Conservation (phyloP, 1,140 invertebrate species). For the Homalodisca vitripennis region DNA sequence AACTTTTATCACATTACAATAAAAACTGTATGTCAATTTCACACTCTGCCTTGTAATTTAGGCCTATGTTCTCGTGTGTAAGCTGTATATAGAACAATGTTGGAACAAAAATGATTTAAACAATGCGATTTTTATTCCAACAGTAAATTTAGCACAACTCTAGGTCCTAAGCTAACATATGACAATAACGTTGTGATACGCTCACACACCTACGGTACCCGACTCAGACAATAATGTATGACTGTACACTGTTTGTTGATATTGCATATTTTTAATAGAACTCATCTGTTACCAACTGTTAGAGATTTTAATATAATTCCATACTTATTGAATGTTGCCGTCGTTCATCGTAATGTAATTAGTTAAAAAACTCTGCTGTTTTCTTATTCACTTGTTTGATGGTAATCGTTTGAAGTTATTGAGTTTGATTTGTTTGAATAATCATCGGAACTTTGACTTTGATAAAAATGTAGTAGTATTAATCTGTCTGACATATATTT, state of each 20-base stretch:
- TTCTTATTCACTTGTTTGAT: background rate
- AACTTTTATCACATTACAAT: conserved; percentile 1
- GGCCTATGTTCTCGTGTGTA: background rate
- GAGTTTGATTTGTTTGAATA: background rate
- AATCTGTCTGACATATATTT: background rate
- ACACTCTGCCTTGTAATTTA: conserved; percentile 8
- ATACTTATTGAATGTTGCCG: background rate
- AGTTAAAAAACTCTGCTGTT: background rate
- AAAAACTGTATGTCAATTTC: conserved; percentile 16
- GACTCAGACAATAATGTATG: conserved; percentile 13
- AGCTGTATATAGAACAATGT: conserved; percentile 5
- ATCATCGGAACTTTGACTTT: too few relatives aligned
- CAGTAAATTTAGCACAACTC: background rate
- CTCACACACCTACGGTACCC: background rate
- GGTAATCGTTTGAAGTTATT: background rate
- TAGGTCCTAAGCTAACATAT: conserved; percentile 8
- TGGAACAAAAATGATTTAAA: background rate
- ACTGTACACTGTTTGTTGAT: conserved; percentile 17
- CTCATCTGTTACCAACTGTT: background rate
- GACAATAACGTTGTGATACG: conserved; percentile 13
- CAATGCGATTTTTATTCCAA: conserved; percentile 9
- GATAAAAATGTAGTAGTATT: background rate
- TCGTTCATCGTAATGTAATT: background rate
- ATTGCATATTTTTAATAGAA: conserved; percentile 9
- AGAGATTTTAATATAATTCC: background rate